A percentile compares a stretch with the other conserved stretches of the same genome.
These are phyloP conservation scores for Coryphaenoides rupestris DNA, from an alignment of 2,113 vertebrate genomes.

Conservation along the genomic window DNA sequence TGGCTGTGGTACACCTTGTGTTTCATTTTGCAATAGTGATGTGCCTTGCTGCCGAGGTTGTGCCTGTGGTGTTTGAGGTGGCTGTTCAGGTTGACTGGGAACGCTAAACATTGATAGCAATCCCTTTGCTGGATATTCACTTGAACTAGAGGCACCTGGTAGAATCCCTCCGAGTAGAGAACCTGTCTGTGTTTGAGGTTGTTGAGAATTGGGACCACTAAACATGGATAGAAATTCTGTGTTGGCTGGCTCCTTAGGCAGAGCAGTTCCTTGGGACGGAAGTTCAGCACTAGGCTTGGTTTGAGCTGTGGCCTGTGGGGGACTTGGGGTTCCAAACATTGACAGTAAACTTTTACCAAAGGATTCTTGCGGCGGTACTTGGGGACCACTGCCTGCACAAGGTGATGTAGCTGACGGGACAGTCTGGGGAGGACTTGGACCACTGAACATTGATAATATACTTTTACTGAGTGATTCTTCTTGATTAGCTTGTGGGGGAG, in stretches of 20 bases:
- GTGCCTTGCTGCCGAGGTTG: slow-evolving; percentile 32
- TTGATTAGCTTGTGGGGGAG: slow-evolving; percentile 24
- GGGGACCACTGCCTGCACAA: neutral
- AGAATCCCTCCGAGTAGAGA: slow-evolving; percentile 58
- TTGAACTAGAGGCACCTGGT: slow-evolving; percentile 53
- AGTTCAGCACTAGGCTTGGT: slow-evolving; percentile 49
- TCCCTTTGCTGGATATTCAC: slow-evolving; percentile 61
- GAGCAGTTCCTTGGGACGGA: slow-evolving; percentile 34
- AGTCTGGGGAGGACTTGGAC: slow-evolving; percentile 10
- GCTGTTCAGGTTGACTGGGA: slow-evolving; percentile 39
- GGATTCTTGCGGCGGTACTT: slow-evolving; percentile 14
- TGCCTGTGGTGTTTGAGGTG: slow-evolving; percentile 16
- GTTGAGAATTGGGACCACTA: slow-evolving; percentile 44
- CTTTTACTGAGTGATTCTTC: slow-evolving; percentile 53
- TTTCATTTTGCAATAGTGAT: slow-evolving; percentile 30
- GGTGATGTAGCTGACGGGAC: slow-evolving; percentile 1
- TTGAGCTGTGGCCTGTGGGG: slow-evolving; percentile 33
- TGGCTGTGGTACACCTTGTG: slow-evolving; percentile 19
- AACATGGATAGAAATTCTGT: slow-evolving; percentile 64
- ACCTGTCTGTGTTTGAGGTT: slow-evolving; percentile 51
- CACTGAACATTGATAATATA: slow-evolving; percentile 26
- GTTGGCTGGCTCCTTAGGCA: slow-evolving; percentile 52
- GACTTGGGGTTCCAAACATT: slow-evolving; percentile 54
- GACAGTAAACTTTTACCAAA: slow-evolving; percentile 46
- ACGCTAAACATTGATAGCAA: slow-evolving; percentile 81